phyloP scores from a whole-genome alignment of 2,888 invertebrate species.

The Lithophane semibrunnea region DNA sequence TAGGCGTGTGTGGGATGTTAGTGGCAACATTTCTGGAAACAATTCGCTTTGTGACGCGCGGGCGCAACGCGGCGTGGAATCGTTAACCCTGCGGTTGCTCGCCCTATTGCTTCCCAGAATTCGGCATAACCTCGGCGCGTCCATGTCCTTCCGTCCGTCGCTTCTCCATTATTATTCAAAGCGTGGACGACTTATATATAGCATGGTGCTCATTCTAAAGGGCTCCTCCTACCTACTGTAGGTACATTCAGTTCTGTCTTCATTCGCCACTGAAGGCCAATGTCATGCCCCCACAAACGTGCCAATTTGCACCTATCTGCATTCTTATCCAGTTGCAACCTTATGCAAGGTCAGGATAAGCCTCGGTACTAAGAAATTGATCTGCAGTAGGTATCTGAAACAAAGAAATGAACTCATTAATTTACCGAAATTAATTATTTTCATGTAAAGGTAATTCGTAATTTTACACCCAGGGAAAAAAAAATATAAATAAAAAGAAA shows the following conservation, averaged over 20 bases:
- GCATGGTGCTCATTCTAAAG: constrained; percentile 64
- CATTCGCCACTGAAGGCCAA: constrained; percentile 15
- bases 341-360: constrained; percentile 27
- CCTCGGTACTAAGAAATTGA: constrained; percentile 10
- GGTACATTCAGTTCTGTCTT: constrained; percentile 10
- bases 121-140: constrained; percentile 66
- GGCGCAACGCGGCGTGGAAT: constrained; percentile 34
- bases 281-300: constrained; percentile 21
- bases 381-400: constrained; percentile 50
- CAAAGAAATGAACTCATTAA: constrained; percentile 49
- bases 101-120: constrained; percentile 68
- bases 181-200: constrained; percentile 58
- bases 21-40: constrained; percentile 59
- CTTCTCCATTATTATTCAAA: constrained; percentile 67
- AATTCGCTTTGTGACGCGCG: constrained; percentile 51
- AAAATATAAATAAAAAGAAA: not conserved
- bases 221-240: constrained; percentile 47
- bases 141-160: constrained; percentile 70
- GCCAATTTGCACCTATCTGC: constrained; percentile 12
- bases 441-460: not conserved
- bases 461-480: not conserved
- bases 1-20: constrained; percentile 51
- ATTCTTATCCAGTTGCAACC: constrained; percentile 32
- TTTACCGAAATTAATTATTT: not conserved
- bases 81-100: constrained; percentile 55